These are phyloP conservation scores for Etheostoma perlongum DNA, from an alignment of 2,797 vertebrate genomes.

Conservation along the genomic window DNA sequence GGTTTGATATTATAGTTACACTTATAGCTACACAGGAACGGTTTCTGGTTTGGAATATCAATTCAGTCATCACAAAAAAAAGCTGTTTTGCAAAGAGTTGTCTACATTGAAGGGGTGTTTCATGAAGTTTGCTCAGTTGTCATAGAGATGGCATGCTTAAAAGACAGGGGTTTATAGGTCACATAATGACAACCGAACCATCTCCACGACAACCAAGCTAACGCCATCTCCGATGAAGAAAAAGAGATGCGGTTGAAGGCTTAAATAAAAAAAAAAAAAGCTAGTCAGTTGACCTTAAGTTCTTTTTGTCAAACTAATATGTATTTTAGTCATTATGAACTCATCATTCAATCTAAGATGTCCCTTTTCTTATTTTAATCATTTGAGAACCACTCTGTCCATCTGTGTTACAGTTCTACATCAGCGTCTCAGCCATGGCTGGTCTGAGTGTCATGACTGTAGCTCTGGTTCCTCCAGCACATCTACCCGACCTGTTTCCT, in stretches of 20 bases:
- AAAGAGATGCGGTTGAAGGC: background rate
- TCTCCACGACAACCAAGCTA: background rate
- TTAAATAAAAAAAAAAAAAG: background rate
- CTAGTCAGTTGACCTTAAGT: background rate
- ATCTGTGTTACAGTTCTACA: slow-evolving; percentile 87
- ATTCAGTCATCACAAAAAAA: slow-evolving; percentile 10
- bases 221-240: background rate
- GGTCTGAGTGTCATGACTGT: slow-evolving; percentile 84
- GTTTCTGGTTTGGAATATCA: slow-evolving; percentile 26
- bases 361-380: background rate
- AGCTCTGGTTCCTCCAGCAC: slow-evolving; percentile 84
- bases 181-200: background rate
- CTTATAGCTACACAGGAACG: slow-evolving; percentile 32
- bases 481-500: slow-evolving; percentile 92
- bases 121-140: background rate
- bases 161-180: background rate
- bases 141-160: background rate
- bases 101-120: background rate
- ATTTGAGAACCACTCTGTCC: slow-evolving; percentile 7
- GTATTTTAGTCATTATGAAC: background rate
- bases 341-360: background rate
- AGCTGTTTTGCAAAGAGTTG: slow-evolving; percentile 2
- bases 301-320: background rate
- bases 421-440: slow-evolving; percentile 85
- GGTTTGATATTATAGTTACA: slow-evolving; percentile 40